Conservation (phyloP, 2,113 vertebrate genomes). For the Laticauda laticaudata region DNA sequence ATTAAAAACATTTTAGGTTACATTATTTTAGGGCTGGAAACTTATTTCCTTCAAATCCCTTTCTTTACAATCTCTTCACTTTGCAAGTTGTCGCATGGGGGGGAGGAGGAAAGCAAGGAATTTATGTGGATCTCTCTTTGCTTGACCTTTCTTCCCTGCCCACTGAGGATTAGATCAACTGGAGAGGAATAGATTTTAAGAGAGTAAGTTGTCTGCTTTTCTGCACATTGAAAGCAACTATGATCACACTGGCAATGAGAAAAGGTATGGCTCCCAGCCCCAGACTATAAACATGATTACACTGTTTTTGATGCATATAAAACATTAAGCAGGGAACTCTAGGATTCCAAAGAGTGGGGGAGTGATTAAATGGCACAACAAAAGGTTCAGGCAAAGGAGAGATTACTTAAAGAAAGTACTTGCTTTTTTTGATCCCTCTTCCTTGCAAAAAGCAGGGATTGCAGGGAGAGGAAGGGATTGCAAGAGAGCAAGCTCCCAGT, state of each 20-base stretch:
- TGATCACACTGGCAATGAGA: neutral
- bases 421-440: neutral
- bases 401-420: neutral
- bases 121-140: neutral
- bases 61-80: neutral
- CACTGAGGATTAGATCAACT: neutral
- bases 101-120: neutral
- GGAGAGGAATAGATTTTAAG: neutral
- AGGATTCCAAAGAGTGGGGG: neutral
- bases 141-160: neutral
- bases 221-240: neutral
- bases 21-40: neutral
- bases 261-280: neutral
- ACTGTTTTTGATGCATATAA: neutral
- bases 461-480: neutral
- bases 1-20: neutral
- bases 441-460: neutral
- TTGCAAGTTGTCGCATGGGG: neutral
- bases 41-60: neutral
- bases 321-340: neutral
- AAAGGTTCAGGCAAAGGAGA: neutral
- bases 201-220: neutral
- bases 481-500: neutral
- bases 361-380: neutral
- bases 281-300: no score